A percentile compares a stretch with the other conserved stretches of the same genome.
Evolutionary conservation across 2,797 vertebrate species (phyloP).

Genomic region (Amniataba percoides): DNA sequence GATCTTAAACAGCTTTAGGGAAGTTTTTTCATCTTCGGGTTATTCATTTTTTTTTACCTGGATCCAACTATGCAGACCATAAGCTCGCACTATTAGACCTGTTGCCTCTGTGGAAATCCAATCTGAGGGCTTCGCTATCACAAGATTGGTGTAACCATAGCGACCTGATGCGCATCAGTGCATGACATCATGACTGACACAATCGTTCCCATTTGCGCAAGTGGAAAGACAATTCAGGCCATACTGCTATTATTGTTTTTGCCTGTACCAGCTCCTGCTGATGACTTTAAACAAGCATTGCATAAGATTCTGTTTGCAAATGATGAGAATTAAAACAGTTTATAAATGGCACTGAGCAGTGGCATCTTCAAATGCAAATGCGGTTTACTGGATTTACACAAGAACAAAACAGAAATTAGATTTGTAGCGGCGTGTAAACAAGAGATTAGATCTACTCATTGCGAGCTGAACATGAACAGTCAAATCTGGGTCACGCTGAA

Average conservation of each 20-base stretch:
- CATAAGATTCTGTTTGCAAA: slow-evolving; percentile 43
- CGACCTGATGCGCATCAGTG: slow-evolving; percentile 79
- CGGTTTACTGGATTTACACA: slow-evolving; percentile 66
- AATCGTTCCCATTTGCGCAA: slow-evolving; percentile 74
- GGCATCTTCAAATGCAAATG: slow-evolving; percentile 62
- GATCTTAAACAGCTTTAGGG: background rate
- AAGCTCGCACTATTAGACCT: slow-evolving; percentile 44
- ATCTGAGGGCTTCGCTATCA: slow-evolving; percentile 55
- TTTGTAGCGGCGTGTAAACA: slow-evolving; percentile 48
- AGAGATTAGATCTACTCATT: slow-evolving; percentile 63
- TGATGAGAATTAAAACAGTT: slow-evolving; percentile 26
- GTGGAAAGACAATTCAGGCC: slow-evolving; percentile 65
- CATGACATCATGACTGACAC: slow-evolving; percentile 81
- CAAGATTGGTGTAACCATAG: slow-evolving; percentile 78
- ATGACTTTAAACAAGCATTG: slow-evolving; percentile 49
- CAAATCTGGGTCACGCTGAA: slow-evolving; percentile 66
- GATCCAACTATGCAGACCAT: slow-evolving; percentile 1
- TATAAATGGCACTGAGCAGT: slow-evolving; percentile 37
- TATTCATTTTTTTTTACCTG: background rate
- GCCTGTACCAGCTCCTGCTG: slow-evolving; percentile 40
- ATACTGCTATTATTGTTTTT: slow-evolving; percentile 56
- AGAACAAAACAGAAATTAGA: slow-evolving; percentile 64
- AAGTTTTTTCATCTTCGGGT: background rate
- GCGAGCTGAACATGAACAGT: slow-evolving; percentile 48
- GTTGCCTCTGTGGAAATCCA: slow-evolving; percentile 62